These are phyloP conservation scores for Meles meles DNA, from an alignment of 2,113 vertebrate genomes.

Conservation along the genomic window DNA sequence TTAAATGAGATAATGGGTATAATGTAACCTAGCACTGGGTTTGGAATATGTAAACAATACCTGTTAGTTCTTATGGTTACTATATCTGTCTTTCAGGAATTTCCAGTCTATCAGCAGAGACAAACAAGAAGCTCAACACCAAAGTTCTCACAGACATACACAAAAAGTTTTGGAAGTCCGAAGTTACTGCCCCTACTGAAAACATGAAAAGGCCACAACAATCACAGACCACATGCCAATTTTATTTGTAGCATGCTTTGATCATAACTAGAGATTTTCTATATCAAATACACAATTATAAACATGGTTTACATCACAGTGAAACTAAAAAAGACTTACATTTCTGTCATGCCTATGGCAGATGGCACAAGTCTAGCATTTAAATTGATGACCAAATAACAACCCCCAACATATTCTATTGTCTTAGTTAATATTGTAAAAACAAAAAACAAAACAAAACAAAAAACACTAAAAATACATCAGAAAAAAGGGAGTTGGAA, in stretches of 20 bases:
- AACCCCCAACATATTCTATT: background rate
- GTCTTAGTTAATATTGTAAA: background rate
- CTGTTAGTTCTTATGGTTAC: background rate
- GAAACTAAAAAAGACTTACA: constrained; percentile 16
- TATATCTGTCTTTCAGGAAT: background rate
- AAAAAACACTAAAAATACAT: background rate
- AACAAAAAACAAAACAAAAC: background rate
- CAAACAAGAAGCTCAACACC: background rate
- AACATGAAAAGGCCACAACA: background rate
- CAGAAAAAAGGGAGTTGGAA: background rate
- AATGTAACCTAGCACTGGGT: background rate
- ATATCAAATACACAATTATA: background rate
- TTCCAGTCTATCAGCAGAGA: background rate
- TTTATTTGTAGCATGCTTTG: constrained; percentile 19
- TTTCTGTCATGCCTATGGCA: background rate
- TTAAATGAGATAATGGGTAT: background rate
- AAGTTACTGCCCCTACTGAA: background rate
- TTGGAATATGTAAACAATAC: background rate
- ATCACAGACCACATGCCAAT: background rate
- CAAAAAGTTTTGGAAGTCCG: background rate
- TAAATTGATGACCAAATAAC: background rate
- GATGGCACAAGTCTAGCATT: background rate
- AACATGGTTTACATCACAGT: background rate
- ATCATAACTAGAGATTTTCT: background rate
- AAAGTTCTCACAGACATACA: background rate